Percentiles rank a stretch among this genome's conserved stretches.
These are phyloP conservation scores for Clamator glandarius DNA, from an alignment of 2,797 vertebrate genomes.

Conservation along the genomic window DNA sequence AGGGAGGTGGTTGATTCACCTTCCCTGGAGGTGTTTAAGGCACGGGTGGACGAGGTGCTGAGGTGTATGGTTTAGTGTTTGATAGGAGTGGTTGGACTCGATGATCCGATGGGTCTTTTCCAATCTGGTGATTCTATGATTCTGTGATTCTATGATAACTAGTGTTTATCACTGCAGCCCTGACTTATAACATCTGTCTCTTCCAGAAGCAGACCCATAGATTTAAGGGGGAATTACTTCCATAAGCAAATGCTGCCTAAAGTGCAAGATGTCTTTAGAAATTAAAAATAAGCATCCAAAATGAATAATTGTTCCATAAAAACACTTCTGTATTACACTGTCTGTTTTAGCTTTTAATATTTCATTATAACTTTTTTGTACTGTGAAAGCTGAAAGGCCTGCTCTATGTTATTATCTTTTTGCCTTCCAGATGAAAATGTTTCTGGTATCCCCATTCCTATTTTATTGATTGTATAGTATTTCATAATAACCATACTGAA, in stretches of 20 bases:
- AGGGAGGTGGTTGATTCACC: too few relatives aligned
- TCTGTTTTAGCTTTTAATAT: background rate
- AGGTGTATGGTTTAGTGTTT: too few relatives aligned
- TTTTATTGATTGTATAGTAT: background rate
- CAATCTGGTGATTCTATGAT: too few relatives aligned
- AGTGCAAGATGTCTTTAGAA: background rate
- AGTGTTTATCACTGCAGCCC: background rate
- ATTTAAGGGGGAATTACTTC: conserved; percentile 26
- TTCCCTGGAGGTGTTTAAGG: too few relatives aligned
- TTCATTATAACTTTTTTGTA: background rate
- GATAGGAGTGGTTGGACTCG: too few relatives aligned
- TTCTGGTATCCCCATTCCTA: background rate
- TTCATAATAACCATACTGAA: background rate
- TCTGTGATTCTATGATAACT: too few relatives aligned
- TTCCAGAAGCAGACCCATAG: background rate
- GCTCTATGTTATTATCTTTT: background rate
- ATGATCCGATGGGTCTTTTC: too few relatives aligned
- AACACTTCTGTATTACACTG: background rate
- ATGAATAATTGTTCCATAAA: background rate
- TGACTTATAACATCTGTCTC: conserved; percentile 1
- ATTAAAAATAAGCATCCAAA: background rate
- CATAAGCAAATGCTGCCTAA: background rate
- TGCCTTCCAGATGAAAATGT: background rate
- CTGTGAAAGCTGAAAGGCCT: background rate
- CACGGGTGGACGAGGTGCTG: too few relatives aligned